A percentile compares a stretch with the other conserved stretches of the same genome.
Conservation (phyloP, 1,140 invertebrate genomes). For the Brachionus paranguensis region DNA sequence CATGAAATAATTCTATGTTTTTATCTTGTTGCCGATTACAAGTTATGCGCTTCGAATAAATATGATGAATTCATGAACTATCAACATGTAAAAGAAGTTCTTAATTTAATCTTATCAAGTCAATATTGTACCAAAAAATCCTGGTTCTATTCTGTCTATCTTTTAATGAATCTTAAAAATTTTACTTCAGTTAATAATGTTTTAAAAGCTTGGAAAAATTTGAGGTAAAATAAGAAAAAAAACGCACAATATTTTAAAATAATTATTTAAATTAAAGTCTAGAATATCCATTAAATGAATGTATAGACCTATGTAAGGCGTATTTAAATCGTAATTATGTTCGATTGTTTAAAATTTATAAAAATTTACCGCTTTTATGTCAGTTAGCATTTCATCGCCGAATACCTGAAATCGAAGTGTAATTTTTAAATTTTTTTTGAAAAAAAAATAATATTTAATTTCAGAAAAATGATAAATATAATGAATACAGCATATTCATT, state of each 20-base stretch:
- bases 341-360: slow-evolving; percentile 8
- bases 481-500: slow-evolving; percentile 7
- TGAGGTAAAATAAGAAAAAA: not conserved
- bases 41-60: not conserved
- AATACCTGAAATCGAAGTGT: slow-evolving; percentile 16
- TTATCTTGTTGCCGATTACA: slow-evolving; percentile 14
- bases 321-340: slow-evolving; percentile 24
- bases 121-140: not conserved
- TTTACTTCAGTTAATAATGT: not conserved
- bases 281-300: not conserved
- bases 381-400: not conserved
- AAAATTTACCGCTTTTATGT: not conserved
- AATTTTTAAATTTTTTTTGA: not conserved
- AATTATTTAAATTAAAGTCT: not conserved
- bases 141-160: slow-evolving; percentile 11
- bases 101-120: not conserved
- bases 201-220: slow-evolving; percentile 1
- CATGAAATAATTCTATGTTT: slow-evolving; percentile 28
- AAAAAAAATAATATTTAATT: not conserved
- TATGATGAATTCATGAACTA: slow-evolving; percentile 16
- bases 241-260: not conserved
- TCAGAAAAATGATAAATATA: not conserved
- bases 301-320: not conserved
- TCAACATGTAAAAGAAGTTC: slow-evolving; percentile 23
- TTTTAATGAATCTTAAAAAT: not conserved